phyloP scores from a whole-genome alignment of 2,113 vertebrate genomes.

The Pomatorhinus ruficollis region DNA sequence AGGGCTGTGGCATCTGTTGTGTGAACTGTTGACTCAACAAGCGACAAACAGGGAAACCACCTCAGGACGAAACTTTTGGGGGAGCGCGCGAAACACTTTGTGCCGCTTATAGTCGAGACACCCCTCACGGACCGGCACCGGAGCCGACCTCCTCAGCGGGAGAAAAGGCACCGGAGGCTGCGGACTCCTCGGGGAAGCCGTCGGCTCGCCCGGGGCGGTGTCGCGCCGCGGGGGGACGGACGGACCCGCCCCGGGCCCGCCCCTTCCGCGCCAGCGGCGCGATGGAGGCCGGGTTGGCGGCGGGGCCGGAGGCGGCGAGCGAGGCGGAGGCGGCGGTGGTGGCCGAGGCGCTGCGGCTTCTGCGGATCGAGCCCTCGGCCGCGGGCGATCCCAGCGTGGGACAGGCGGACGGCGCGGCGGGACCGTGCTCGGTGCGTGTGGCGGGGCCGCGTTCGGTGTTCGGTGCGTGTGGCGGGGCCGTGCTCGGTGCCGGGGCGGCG shows the following conservation, averaged over 20 bases:
- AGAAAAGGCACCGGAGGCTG: rapidly evolving
- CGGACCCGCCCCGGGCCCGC: background rate
- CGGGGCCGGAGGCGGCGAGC: rapidly evolving
- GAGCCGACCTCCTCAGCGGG: too few species aligned
- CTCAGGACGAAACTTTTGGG: too few species aligned
- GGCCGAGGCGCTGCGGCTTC: background rate
- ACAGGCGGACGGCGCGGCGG: too few species aligned
- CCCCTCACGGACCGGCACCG: too few species aligned
- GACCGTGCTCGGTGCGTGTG: too few species aligned
- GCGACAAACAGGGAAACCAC: background rate
- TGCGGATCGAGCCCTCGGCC: conserved; percentile 42
- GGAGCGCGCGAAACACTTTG: background rate
- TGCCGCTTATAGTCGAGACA: background rate
- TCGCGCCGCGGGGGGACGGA: too few species aligned
- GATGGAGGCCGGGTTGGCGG: background rate
- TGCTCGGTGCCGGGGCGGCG: too few species aligned
- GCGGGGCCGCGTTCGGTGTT: too few species aligned
- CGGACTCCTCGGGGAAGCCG: too few species aligned
- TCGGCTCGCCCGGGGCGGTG: too few species aligned
- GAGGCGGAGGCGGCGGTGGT: background rate
- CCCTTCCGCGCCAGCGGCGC: background rate
- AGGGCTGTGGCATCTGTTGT: background rate
- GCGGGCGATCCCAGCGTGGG: too few species aligned
- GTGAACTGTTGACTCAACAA: background rate
- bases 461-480: too few species aligned